phyloP scores from a whole-genome alignment of 2,113 vertebrate species.

The zebrafish (Danio rerio) region DNA sequence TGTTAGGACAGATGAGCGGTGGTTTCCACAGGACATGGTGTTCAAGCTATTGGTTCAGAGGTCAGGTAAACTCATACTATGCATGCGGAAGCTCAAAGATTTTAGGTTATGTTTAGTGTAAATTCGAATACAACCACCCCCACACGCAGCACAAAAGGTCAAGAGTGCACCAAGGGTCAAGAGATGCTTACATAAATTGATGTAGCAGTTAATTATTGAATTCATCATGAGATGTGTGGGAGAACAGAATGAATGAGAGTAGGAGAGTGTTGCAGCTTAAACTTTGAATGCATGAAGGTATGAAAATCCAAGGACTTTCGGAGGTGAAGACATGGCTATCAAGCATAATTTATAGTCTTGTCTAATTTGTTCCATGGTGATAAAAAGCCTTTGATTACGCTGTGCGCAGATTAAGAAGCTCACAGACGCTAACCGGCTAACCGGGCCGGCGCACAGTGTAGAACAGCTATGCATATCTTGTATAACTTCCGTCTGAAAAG shows the following conservation, averaged over 20 bases:
- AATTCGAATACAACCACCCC: slow-evolving; percentile 8
- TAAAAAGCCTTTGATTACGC: slow-evolving; percentile 62
- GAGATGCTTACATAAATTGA: slow-evolving; percentile 43
- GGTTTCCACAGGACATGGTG: background rate
- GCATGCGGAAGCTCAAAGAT: background rate
- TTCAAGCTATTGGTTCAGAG: slow-evolving; percentile 2
- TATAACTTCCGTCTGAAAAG: background rate
- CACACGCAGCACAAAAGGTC: background rate
- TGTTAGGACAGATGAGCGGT: slow-evolving; percentile 36
- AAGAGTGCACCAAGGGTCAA: slow-evolving; percentile 38
- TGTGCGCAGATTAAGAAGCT: slow-evolving; percentile 57
- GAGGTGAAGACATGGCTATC: slow-evolving; percentile 59
- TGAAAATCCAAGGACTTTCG: slow-evolving; percentile 58
- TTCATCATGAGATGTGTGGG: slow-evolving; percentile 42
- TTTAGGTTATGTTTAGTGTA: background rate
- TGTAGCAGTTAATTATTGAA: slow-evolving; percentile 51
- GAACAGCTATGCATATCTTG: background rate
- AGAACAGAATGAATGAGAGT: background rate
- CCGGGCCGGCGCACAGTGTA: background rate
- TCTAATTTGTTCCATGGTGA: slow-evolving; percentile 57
- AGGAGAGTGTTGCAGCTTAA: slow-evolving; percentile 33
- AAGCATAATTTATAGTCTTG: slow-evolving; percentile 60
- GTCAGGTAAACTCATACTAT: background rate
- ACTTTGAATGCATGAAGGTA: slow-evolving; percentile 49
- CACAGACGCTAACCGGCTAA: slow-evolving; percentile 46